Evolutionary conservation across 2,888 invertebrate species (phyloP).

Genomic region (Drosophila tripunctata): DNA sequence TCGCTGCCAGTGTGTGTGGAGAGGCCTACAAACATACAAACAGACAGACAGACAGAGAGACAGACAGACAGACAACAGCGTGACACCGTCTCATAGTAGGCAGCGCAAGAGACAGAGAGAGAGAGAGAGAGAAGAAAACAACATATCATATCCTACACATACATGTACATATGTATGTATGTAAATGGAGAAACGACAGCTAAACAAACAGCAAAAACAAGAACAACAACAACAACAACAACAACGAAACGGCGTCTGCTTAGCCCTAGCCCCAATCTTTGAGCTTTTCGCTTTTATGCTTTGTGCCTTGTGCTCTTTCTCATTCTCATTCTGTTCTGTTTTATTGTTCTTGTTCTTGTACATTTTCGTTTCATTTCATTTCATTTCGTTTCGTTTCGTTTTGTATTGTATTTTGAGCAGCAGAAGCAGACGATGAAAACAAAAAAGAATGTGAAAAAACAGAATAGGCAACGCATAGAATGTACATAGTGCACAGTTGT

Average conservation of each 20-base stretch:
- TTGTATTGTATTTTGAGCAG: constrained; percentile 18
- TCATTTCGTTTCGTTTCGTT: constrained; percentile 25
- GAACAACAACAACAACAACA: constrained; percentile 22
- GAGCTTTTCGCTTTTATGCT: constrained; percentile 50
- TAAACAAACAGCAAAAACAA: constrained; percentile 65
- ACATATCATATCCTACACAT: constrained; percentile 38
- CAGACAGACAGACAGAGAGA: constrained; percentile 14
- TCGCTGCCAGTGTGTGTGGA: constrained; percentile 43
- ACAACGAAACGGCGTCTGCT: constrained; percentile 49
- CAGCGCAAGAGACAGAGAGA: constrained; percentile 11
- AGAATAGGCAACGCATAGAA: constrained; percentile 46
- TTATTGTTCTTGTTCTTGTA: constrained; percentile 31
- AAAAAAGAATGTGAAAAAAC: constrained; percentile 67
- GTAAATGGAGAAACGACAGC: constrained; percentile 70
- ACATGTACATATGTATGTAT: constrained; percentile 26
- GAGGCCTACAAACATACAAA: constrained; percentile 69
- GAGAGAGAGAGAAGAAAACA: constrained; percentile 36
- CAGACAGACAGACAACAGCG: constrained; percentile 21
- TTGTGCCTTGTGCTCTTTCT: constrained; percentile 35
- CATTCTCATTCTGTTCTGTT: constrained; percentile 14
- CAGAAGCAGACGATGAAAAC: constrained; percentile 74
- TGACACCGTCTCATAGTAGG: constrained; percentile 29
- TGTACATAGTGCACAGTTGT: too few relatives aligned
- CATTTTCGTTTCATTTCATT: constrained; percentile 31
- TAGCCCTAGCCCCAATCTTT: constrained; percentile 63